Base-by-base conservation (phyloP, 2,888 invertebrate genomes). In the Tillus elongatus region DNA sequence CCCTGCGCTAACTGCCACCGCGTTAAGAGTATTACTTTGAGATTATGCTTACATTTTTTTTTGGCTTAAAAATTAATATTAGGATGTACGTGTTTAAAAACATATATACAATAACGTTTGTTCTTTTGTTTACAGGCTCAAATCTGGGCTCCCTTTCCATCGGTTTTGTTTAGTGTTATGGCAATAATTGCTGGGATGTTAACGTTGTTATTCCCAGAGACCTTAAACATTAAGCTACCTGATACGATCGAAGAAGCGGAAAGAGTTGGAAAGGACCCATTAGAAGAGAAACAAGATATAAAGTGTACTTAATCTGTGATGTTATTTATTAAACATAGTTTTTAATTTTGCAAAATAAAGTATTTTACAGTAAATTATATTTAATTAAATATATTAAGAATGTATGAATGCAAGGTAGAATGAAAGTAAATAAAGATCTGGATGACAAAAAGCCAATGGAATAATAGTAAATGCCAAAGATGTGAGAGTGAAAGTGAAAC, bases 211-310 rank as follows among this genome's bases (percentile, higher is more conserved):
- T 74, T 82, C 38, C 83, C 83, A 0, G 83, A 83, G 58, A 83
- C 82, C 0, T 62, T 72, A 35, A 77, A 78, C 49, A 71, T 72
- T 45, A 73, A 76, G 45, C 62, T 75, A 0, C 75, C 75, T 0
- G 82, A 83, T 63, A 81, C 80, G 2, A 73, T 82, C 13, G 73
- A 73, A 45, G 80, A 82, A 50, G 80, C 81, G 0, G 77, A 74
- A 58, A 69, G 71, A 42, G 64, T 70, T 31, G 67, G 65, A 34
- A 19, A 19, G 24, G n/a, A 19, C 6, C 6, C n/a, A 6, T 8
- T 8, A 19, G 24, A 6, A 8, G n/a, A 6, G 6, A 8, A 6
- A 19, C n/a, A 19, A 19, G 6, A 8, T 19, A 6, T 19, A 6
- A 19, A 8, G 6, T 19, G n/a, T 19, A 19, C n/a, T 19, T 19